Conservation (phyloP, 2,113 vertebrate species). For the Sinocyclocheilus maitianheensis region DNA sequence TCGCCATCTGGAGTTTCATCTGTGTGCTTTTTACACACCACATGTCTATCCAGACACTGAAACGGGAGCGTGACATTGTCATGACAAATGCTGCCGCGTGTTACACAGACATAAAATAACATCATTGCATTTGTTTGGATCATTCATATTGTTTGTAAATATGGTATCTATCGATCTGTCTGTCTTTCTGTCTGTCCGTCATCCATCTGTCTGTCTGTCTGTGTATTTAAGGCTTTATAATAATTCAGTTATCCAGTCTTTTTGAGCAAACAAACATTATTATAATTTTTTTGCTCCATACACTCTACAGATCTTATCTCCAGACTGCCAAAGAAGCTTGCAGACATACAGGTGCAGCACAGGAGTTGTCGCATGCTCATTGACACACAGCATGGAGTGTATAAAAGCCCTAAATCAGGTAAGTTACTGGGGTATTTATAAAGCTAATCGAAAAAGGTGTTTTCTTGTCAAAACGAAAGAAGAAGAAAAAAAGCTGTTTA, state of each 20-base stretch:
- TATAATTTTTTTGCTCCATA: neutral
- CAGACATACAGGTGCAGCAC: slow-evolving; percentile 75
- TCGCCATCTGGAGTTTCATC: slow-evolving; percentile 14
- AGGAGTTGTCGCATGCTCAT: slow-evolving; percentile 38
- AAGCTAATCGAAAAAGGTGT: slow-evolving; percentile 5
- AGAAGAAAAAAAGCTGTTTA: neutral
- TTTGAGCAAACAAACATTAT: neutral
- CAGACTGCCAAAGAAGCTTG: slow-evolving; percentile 60
- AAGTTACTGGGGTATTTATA: slow-evolving; percentile 7
- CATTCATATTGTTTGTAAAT: slow-evolving; percentile 8
- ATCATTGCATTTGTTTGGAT: slow-evolving; percentile 11
- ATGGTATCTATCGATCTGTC: neutral
- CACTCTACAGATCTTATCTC: neutral
- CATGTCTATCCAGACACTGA: slow-evolving; percentile 19
- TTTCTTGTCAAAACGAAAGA: neutral
- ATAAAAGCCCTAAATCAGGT: slow-evolving; percentile 1
- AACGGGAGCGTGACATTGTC: slow-evolving; percentile 26
- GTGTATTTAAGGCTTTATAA: no score
- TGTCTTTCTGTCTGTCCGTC: no score
- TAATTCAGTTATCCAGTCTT: no score
- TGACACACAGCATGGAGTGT: slow-evolving; percentile 19
- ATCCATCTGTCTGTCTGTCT: neutral
- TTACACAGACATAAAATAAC: slow-evolving; percentile 1
- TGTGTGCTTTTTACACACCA: slow-evolving; percentile 11
- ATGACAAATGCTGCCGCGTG: neutral